Base-by-base conservation (phyloP, 2,888 invertebrate genomes). In the Lasioglossum figueresi region DNA sequence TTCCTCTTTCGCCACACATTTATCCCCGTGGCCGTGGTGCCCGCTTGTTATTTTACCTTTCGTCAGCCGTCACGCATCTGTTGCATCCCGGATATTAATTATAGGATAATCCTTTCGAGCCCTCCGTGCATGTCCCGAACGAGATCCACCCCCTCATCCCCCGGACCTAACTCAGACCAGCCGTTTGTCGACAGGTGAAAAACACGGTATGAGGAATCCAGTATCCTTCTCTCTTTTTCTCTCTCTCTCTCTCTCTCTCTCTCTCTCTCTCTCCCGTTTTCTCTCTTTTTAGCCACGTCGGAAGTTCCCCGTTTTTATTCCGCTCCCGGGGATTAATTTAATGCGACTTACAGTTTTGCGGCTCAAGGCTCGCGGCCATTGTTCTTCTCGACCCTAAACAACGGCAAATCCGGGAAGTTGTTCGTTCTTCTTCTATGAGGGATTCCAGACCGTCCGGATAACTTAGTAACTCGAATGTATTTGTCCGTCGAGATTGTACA, bases 51-150 rank as follows among this genome's bases (percentile, higher is more conserved):
- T 72, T 90, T 88, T 85, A 78, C 88, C 90, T 89, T 88, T 90
- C 85, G 85, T 88, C 88, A 86, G 52, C 68, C 90, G 91, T 91
- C 92, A 90, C 92, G 89, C 93, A 93, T 93, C 92, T 93, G 93
- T 93, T 92, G 92, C 92, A 86, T 91, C 88, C 88, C 78, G 84
- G 87, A 88, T 92, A 93, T 93, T 93, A 93, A 93, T 93, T 93
- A 93, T 84, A 86, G 91, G 92, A 93, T 93, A 92, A 93, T 93
- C 93, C 93, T 92, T 93, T 92, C 91, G 90, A 76, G 83, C 87
- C 72, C 88, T 82, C 83, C 45, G 79, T 79, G 71, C 89, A 85
- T 82, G 83, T 86, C 80, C 37, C 48, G 31, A 45, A 45, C 72
- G 74, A 31, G 43, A 66, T 34, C 34, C 45, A n/a, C 10, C 23